Evolutionary conservation across 1,140 invertebrate species (phyloP), one percentile per base, ranked within the genome.

Genomic region (Megalopta genalis): DNA sequence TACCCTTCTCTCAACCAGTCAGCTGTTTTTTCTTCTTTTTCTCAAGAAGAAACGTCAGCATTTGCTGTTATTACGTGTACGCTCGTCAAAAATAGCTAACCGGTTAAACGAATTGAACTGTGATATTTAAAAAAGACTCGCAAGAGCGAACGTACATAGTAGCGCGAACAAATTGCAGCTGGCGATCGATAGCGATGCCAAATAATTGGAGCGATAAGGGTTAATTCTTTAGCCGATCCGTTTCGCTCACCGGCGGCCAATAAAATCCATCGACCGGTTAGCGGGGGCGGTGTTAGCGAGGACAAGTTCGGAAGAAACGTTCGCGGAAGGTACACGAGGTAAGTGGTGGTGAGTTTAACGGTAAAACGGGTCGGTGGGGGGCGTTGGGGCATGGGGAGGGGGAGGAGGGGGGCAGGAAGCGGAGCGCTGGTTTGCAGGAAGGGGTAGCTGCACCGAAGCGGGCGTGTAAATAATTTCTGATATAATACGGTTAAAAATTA

Each of bases 401-500:
- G 49, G 14, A 49, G 27, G 54, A 64, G 21, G 12, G 23, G 54
- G 5, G 21, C 21, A 57, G n/a, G 54, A 9, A 57, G 54, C n/a
- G 57, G 59, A 27, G 74, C n/a, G n/a, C 32, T 46, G 67, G 60
- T 52, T 37, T 52, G 21, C 62, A 66, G 70, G 84, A 75, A 80
- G 59, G 79, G 73, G 63, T 64, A 67, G 82, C 77, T 42, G 83
- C 77, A 77, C 86, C 83, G 87, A 90, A 90, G 86, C 88, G 83
- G 89, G 86, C 87, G 85, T 85, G 89, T 92, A 90, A 93, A 93
- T 92, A 92, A 93, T 92, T 91, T 89, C 88, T 88, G 85, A 90
- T 90, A 92, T 91, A 91, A 91, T 91, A 90, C 86, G 90, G 90
- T 92, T 92, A 92, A 92, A 93, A 92, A 93, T 93, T 92, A 91